Base-by-base conservation (phyloP, 2,888 invertebrate genomes). In the Lamellibrachia columna region DNA sequence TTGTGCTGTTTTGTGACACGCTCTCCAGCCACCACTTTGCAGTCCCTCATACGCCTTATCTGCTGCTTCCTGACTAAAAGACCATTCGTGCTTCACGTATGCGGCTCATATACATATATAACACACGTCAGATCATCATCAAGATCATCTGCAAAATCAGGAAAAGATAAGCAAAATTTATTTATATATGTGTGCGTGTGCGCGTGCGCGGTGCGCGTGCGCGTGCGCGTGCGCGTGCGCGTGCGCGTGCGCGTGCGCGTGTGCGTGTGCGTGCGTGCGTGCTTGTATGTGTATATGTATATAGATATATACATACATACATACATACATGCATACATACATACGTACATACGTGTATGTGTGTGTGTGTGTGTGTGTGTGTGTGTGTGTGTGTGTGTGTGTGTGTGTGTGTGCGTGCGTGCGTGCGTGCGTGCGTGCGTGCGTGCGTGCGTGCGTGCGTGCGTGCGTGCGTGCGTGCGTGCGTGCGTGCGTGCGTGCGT, bases 61-160 rank as follows among this genome's bases (percentile, higher is more conserved):
- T 60, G 15, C 15, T 3, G 9, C 9, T 60, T 3, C 15, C 9
- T 60, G 15, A 15, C 9, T 60, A 22, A 92, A 28, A 75, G 92
- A 92, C n/a, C 60, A 92, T 92, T 55, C 55, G 60, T 92, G 55
- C 55, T 55, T 92, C 52, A 92, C 90, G 11, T 92, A 92, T 93
- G 90, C 90, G 90, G 22, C 90, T 92, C 53, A 90, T 92, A 90
- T 53, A 90, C 40, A 75, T 55, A 92, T 92, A 92, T 92, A 90
- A 0, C 58, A 90, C 90, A 28, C 28, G 28, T 28, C 60, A 7
- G 52, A 9, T 92, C 92, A 60, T 58, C 52, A 55, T 15, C 52
- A 92, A 52, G 9, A n/a, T 58, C 92, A 90, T 91, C 52, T 55
- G 11, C n/a, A 55, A 58, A 40, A n/a, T 91, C 91, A 3, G 3